phyloP scores from a whole-genome alignment of 2,888 invertebrate genomes.

The Eupithecia subfuscata region DNA sequence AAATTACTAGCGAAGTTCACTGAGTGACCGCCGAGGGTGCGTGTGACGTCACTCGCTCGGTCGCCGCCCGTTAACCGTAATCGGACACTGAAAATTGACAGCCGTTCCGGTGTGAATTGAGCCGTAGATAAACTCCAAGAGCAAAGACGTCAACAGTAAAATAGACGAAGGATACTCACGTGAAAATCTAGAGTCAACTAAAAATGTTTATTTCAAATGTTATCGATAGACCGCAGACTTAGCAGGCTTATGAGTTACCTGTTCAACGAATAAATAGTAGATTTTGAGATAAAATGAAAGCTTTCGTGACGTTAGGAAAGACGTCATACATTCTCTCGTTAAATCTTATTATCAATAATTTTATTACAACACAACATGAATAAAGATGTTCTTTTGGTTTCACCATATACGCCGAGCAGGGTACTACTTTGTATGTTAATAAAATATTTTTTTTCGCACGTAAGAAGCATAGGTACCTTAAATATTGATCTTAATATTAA shows the following conservation, averaged over 20 bases:
- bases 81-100: not conserved
- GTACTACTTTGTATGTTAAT: not conserved
- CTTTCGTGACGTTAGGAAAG: not conserved
- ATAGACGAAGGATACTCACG: not conserved
- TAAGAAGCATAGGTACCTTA: not conserved
- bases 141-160: constrained; percentile 6
- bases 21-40: no score
- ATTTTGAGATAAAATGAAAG: constrained; percentile 5
- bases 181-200: constrained; percentile 30
- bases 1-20: no score
- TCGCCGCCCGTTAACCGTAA: no score
- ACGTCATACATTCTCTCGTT: not conserved
- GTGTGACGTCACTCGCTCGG: no score
- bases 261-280: not conserved
- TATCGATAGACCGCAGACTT: constrained; percentile 16
- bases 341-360: not conserved
- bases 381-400: no score
- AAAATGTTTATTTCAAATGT: constrained; percentile 33
- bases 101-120: not conserved
- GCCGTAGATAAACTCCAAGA: not conserved
- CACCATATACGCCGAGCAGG: not conserved
- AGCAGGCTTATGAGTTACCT: constrained; percentile 12
- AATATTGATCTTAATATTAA: no score
- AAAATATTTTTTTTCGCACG: not conserved
- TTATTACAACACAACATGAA: not conserved